Percentiles rank a stretch among this genome's conserved stretches.
phyloP scores from a whole-genome alignment of 1,140 invertebrate species.

The Plectrocnemia conspersa region DNA sequence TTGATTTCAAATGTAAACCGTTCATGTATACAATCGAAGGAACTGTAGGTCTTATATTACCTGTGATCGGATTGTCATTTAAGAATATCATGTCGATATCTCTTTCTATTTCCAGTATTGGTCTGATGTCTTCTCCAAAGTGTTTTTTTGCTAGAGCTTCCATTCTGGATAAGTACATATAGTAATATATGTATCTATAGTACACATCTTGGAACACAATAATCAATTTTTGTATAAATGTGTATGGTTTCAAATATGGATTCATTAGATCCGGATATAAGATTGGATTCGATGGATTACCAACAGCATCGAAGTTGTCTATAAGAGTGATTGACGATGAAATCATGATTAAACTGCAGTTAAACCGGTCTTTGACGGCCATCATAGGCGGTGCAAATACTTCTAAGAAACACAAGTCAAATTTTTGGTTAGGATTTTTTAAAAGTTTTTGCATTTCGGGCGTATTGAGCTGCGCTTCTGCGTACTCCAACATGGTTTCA shows the following conservation, averaged over 20 bases:
- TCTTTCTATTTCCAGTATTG: constrained; percentile 33
- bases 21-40: constrained; percentile 33
- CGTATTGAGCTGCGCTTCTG: constrained; percentile 18
- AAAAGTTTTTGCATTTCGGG: constrained; percentile 37
- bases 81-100: constrained; percentile 38
- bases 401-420: constrained; percentile 41
- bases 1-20: constrained; percentile 31
- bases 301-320: constrained; percentile 35
- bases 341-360: constrained; percentile 39
- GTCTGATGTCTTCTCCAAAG: constrained; percentile 37
- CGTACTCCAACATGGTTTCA: constrained; percentile 18
- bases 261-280: constrained; percentile 37
- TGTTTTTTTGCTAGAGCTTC: constrained; percentile 35
- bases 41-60: constrained; percentile 32
- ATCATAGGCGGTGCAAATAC: constrained; percentile 35
- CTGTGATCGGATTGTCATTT: constrained; percentile 37
- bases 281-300: constrained; percentile 39
- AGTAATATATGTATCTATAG: constrained; percentile 22
- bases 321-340: constrained; percentile 33
- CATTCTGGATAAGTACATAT: constrained; percentile 25
- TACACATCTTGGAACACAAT: constrained; percentile 35
- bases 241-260: constrained; percentile 21
- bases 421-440: constrained; percentile 37
- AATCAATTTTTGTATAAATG: constrained; percentile 38
- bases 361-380: constrained; percentile 37